Evolutionary conservation across 2,888 invertebrate species (phyloP), one percentile per base, ranked within the genome.

Genomic region (Zele albiditarsus): DNA sequence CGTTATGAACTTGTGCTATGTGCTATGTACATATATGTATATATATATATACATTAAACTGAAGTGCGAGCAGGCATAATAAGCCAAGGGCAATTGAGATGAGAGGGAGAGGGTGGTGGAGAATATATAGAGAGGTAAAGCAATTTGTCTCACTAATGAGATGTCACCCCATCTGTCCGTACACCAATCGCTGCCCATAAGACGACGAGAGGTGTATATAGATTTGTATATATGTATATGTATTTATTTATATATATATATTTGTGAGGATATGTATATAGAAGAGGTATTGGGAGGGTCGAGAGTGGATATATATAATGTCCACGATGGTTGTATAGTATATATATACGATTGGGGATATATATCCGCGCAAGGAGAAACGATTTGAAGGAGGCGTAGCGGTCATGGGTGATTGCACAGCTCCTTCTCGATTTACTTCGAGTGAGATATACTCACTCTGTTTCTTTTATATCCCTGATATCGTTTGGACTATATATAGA

Each of bases 111-210:
- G 58, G 62, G 79, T 76, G 77, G 76, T 78, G 76, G n/a, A n/a
- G n/a, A n/a, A n/a, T 78, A 81, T 80, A 79, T 81, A 78, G 81
- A 85, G 86, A 87, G 87, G 86, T 86, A 83, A 86, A 87, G 88
- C 89, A 88, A 88, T 89, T 88, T 89, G 88, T 89, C 88, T 89
- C 88, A 81, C 87, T 89, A 88, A 89, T 89, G 89, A 89, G 89
- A 88, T 88, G 89, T 89, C 89, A 89, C 85, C 86, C 88, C 83
- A 84, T 84, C 83, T 85, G 82, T 82, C 81, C 81, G 81, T 80
- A 80, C 77, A 80, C 81, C 79, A 77, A 80, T 76, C 76, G 65
- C 75, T 78, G 67, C 71, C 71, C 58, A 68, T 74, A 58, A 71
- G 70, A 70, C 63, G 58, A 53, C 31, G 27, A 60, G 38, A 42